Base-by-base conservation (phyloP, 2,888 invertebrate genomes). In the Polia nebulosa region DNA sequence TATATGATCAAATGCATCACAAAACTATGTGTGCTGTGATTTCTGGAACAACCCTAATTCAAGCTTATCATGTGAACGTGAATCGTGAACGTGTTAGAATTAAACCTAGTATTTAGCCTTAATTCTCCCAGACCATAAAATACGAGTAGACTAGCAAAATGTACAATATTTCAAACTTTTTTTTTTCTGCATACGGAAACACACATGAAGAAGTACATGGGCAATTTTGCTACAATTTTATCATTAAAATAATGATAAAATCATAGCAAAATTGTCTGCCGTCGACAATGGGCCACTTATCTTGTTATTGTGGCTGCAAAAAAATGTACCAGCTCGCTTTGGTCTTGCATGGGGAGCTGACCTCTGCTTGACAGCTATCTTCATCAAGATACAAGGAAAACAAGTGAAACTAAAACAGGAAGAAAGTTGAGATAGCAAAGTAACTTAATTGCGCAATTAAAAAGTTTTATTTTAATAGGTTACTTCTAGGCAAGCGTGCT, bases 221-320 rank as follows among this genome's bases (percentile, higher is more conserved):
- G 36, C 65, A 57, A 72, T 78, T 81, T 66, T n/a, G 64, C 57
- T 13, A 58, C 66, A 68, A 81, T 77, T 67, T 72, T 51, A 68
- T 66, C 68, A 83, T 81, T 81, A 83, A 44, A 56, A 62, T 82
- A 75, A 82, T 83, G 76, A 81, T 68, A 59, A 73, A 83, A 81
- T 83, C 58, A 66, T 64, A 29, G 55, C 56, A 57, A 72, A 63
- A 45, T 68, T 59, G 68, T 64, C 78, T 64, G 27, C 57, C 51
- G 61, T 45, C 69, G 65, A 67, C 65, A 79, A 82, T 79, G 52
- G 51, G 15, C 59, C 76, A 56, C 80, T 79, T 69, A 82, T 60
- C 53, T 71, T 34, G 63, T 71, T 75, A 75, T 63, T 58, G 47
- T 79, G 55, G 59, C 78, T 73, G 78, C 66, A 78, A 57, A 73